These are phyloP conservation scores for Pogonophryne albipinna DNA, from an alignment of 2,797 vertebrate species.

Conservation along the genomic window DNA sequence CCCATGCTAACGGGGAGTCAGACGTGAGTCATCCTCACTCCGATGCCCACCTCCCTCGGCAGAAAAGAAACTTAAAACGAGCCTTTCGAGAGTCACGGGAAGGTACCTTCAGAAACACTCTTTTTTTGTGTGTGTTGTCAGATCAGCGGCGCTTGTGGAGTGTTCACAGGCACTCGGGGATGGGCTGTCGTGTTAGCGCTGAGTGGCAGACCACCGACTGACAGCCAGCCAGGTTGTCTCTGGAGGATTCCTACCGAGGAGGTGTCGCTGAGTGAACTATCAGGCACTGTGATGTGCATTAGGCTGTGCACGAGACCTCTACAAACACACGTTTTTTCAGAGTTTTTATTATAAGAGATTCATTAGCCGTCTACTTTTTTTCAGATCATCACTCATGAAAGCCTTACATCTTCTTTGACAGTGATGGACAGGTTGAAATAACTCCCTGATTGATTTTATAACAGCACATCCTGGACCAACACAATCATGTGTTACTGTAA, in stretches of 20 bases:
- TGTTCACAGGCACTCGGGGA: constrained; percentile 73
- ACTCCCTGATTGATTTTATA: constrained; percentile 58
- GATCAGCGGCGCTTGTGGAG: constrained; percentile 51
- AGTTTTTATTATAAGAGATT: constrained; percentile 43
- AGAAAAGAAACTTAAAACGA: constrained; percentile 58
- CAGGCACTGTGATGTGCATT: constrained; percentile 73
- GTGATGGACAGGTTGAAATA: constrained; percentile 60
- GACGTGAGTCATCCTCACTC: constrained; percentile 60
- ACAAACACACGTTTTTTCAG: constrained; percentile 29
- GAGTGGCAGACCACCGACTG: constrained; percentile 76
- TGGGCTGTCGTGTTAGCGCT: constrained; percentile 77
- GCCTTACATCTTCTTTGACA: constrained; percentile 39
- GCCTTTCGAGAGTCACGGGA: constrained; percentile 65
- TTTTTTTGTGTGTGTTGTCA: constrained; percentile 67
- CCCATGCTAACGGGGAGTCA: constrained; percentile 52
- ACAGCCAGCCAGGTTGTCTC: constrained; percentile 72
- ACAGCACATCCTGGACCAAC: constrained; percentile 24
- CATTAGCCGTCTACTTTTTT: constrained; percentile 57
- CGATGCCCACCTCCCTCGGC: constrained; percentile 45
- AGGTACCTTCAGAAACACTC: constrained; percentile 66
- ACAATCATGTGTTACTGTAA: constrained; percentile 19
- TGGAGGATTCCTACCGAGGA: constrained; percentile 73
- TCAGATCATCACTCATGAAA: constrained; percentile 65
- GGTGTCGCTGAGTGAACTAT: constrained; percentile 74
- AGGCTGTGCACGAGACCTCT: constrained; percentile 59